Conservation (phyloP, 2,888 invertebrate genomes). For the Drosophila mimetica region DNA sequence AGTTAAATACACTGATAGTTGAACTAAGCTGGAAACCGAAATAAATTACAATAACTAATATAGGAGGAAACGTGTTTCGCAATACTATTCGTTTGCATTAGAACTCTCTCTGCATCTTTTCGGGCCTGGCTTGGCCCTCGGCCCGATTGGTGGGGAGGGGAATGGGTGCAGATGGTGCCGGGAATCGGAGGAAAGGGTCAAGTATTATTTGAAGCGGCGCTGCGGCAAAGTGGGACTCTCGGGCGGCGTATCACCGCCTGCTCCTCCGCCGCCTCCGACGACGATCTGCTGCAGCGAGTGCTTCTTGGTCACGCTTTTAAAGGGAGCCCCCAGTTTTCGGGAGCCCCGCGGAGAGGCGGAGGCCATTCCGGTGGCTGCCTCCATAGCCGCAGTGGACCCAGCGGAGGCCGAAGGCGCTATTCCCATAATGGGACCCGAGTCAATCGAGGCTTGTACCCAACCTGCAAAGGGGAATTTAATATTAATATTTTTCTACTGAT, state of each 20-base stretch:
- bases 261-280: constrained; percentile 55
- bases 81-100: constrained; percentile 70
- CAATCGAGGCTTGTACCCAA: constrained; percentile 83
- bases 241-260: constrained; percentile 62
- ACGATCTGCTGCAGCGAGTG: constrained; percentile 72
- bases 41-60: constrained; percentile 68
- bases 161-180: constrained; percentile 61
- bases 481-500: not conserved
- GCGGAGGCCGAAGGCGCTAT: constrained; percentile 78
- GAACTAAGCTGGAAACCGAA: constrained; percentile 59
- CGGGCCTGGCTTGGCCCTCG: constrained; percentile 19
- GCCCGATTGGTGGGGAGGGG: constrained; percentile 48
- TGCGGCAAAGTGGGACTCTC: constrained; percentile 84
- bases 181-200: constrained; percentile 26
- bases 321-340: constrained; percentile 81
- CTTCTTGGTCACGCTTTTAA: constrained; percentile 82
- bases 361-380: constrained; percentile 64
- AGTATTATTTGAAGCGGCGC: constrained; percentile 82
- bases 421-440: constrained; percentile 74
- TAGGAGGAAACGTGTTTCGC: constrained; percentile 68
- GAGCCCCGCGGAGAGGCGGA: constrained; percentile 82
- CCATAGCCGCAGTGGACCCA: constrained; percentile 81
- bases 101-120: constrained; percentile 58
- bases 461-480: constrained; percentile 59
- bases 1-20: constrained; percentile 68